phyloP scores from a whole-genome alignment of 1,140 invertebrate species.

The Epicauta chinensis region DNA sequence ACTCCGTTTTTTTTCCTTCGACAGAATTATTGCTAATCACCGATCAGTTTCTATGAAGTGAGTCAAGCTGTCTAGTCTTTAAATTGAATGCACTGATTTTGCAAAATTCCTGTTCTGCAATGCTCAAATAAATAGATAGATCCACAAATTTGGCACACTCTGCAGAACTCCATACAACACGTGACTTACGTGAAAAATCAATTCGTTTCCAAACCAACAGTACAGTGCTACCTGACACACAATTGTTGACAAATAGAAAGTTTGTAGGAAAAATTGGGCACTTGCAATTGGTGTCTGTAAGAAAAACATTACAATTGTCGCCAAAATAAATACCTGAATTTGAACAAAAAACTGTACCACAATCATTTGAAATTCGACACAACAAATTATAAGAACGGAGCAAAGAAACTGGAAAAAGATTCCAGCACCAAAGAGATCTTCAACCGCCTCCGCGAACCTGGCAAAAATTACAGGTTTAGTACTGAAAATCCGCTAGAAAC shows the following conservation, averaged over 20 bases:
- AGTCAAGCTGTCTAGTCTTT: too few relatives aligned
- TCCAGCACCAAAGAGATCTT: conserved; percentile 23
- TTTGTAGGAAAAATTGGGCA: conserved; percentile 21
- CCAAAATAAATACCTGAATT: too few relatives aligned
- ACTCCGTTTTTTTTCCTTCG: too few relatives aligned
- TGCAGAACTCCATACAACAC: too few relatives aligned
- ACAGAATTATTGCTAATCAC: too few relatives aligned
- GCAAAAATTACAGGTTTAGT: not conserved
- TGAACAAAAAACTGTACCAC: conserved; percentile 10
- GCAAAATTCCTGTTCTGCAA: too few relatives aligned
- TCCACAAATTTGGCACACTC: not conserved
- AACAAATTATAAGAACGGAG: conserved; percentile 30
- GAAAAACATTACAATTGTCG: too few relatives aligned
- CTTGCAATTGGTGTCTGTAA: conserved; percentile 13
- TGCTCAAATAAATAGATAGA: not conserved
- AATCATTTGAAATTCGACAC: conserved; percentile 29
- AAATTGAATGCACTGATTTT: too few relatives aligned
- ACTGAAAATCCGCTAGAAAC: too few relatives aligned
- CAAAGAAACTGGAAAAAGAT: conserved; percentile 29
- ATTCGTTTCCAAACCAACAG: conserved; percentile 28
- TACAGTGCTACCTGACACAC: conserved; percentile 27
- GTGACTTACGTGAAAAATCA: conserved; percentile 25
- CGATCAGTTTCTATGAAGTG: too few relatives aligned
- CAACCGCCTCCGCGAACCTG: conserved; percentile 17
- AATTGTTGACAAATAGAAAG: conserved; percentile 22